Evolutionary conservation across 2,888 invertebrate genomes (phyloP), one percentile per base, ranked within the genome.

Genomic region (Oligia strigilis): DNA sequence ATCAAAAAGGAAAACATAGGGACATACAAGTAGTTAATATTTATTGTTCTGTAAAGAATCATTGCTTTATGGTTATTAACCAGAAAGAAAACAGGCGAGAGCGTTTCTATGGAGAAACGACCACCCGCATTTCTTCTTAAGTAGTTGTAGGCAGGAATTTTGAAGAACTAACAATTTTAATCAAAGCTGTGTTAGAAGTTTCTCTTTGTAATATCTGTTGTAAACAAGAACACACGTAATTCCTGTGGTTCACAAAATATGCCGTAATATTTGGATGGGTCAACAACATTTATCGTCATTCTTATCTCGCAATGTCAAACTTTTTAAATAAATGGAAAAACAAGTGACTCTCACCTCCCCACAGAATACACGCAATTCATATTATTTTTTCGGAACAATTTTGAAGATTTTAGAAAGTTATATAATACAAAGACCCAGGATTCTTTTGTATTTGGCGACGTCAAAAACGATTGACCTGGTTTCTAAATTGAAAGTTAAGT

Each of bases 231-330:
- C 11, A 4, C 36, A 49, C 1, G 6, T 40, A 69, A 49, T 70
- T 14, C 19, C 6, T 46, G 55, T 11, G 69, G 19, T 36, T 69
- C 6, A 19, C 9, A n/a, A 46, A 71, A 40, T 75, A 55, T 49
- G 6, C 14, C 4, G 4, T 29, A 67, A 82, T 62, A 67, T 62
- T 81, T 81, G 82, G 60, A 67, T 55, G 52, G 1, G 58, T 52
- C 4, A 46, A 55, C 14, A 52, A 40, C 52, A 70, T 74, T 70
- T 74, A 40, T 46, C 6, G 11, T 11, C 40, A 14, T 29, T 17
- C 29, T 19, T 36, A 36, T n/a, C 2, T 14, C 4, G 14, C 40
- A 58, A 4, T 60, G 58, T 23, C 40, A 52, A 60, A n/a, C 9
- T 4, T 40, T 43, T 43, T 58, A 60, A 14, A 43, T 17, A 29